Evolutionary conservation across 2,888 invertebrate genomes (phyloP), one percentile per base, ranked within the genome.

Genomic region (Dynastes tityus): DNA sequence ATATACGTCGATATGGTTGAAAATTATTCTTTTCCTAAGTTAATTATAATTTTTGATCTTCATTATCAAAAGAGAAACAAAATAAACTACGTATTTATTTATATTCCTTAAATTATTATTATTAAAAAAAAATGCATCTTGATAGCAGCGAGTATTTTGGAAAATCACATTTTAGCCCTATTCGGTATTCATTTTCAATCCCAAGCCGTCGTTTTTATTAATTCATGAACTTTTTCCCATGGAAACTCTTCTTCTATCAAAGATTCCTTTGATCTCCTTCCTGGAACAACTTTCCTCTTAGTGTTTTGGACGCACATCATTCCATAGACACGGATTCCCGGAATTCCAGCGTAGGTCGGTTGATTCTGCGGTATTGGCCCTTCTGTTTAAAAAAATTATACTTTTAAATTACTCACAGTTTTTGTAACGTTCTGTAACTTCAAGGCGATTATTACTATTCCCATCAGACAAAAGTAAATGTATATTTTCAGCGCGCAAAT

Each of bases 301-400:
- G 85, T 87, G 53, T 87, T 86, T 83, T 90, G 90, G 0, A 96
- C 95, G 87, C 97, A 97, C 94, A 97, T 95, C 97, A 97, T 97
- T 64, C 97, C 97, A 86, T 96, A 97, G 0, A 97, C 97, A 82
- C 97, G 92, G 81, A 97, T 97, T 1, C 97, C 97, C 2, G 97
- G 97, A 9, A 97, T 97, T 83, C 97, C 96, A 2, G 97, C 97
- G 87, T 97, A 97, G 0, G 96, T 96, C 13, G 97, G 97, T 87
- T 97, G 97, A 87, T 97, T 96, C 87, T 97, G 97, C 9, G 96
- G 96, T 94, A 97, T 96, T 75, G 97, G 97, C 13, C 97, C 97
- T 90, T 97, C 97, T 97, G 91, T 45, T 16, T 16, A 61, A 29
- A 5, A 29, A 61, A 2, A 2, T 1, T n/a, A 16, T 55, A 11